Conservation (phyloP, 2,888 invertebrate genomes). For the Philaethria dido region DNA sequence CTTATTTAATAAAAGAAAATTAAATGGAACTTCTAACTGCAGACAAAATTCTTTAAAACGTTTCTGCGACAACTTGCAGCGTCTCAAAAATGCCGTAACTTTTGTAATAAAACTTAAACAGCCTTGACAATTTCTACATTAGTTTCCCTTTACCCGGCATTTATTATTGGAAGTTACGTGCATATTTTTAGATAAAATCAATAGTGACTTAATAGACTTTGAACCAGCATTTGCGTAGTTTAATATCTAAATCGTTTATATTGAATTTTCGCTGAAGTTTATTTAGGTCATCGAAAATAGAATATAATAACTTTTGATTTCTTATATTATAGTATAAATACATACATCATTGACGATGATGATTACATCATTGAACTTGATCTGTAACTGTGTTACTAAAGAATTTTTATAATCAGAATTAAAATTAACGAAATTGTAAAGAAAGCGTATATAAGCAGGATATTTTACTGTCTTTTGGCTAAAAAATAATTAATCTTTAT, state of each 20-base stretch:
- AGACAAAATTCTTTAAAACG: conserved; percentile 20
- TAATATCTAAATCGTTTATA: conserved; percentile 8
- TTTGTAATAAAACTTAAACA: conserved; percentile 39
- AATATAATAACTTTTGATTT: background rate
- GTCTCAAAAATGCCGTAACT: conserved; percentile 27
- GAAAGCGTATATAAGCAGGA: too few species aligned
- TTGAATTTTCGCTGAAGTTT: background rate
- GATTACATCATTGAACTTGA: too few species aligned
- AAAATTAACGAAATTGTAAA: too few species aligned
- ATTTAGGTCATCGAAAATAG: background rate
- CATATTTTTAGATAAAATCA: conserved; percentile 38
- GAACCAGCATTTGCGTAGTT: conserved; percentile 11
- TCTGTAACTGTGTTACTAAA: too few species aligned
- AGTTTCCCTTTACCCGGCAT: conserved; percentile 10
- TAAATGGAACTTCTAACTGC: conserved; percentile 8
- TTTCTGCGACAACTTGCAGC: conserved; percentile 19
- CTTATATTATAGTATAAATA: too few species aligned
- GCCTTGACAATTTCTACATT: conserved; percentile 10
- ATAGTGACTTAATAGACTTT: conserved; percentile 27
- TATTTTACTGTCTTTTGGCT: too few species aligned
- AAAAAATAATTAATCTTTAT: background rate
- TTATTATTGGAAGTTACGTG: conserved; percentile 12
- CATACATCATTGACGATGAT: too few species aligned
- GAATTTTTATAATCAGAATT: too few species aligned
- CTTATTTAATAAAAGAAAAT: background rate